Evolutionary conservation across 2,888 invertebrate species (phyloP), one percentile per base, ranked within the genome.

Genomic region (Rhingia rostrata): DNA sequence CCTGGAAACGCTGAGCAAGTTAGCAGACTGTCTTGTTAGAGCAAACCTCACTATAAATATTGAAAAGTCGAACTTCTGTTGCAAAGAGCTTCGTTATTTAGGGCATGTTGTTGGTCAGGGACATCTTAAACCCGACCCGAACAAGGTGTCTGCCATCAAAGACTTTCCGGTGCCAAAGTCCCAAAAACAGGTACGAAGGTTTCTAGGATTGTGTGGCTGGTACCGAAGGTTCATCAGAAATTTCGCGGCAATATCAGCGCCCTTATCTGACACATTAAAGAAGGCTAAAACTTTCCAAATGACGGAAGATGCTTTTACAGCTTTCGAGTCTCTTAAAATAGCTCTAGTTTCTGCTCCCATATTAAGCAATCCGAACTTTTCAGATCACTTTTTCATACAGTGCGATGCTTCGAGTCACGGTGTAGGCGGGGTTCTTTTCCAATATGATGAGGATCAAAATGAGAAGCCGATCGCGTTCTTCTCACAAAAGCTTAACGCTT

Each of bases 141-240:
- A 14, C 14, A 45, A 45, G 6, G 14, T 45, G 10, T 41, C 41
- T 3, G 4, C 41, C 41, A 41, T 41, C n/a, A 10, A 41, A 41
- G 10, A 41, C 41, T 45, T 45, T 14, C 45, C 45, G 6, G 45
- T 45, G 6, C 12, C 86, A 7, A 75, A 73, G 32, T 54, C 49
- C 0, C 22, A 58, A 3, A 45, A 78, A n/a, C 79, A 87, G 14
- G 82, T 87, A 0, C 41, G 87, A 0, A 67, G 86, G 7, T 86
- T 87, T 10, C n/a, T 86, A 0, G 86, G 87, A 0, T 80, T 86
- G 41, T 83, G 86, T 0, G 86, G 86, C 0, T 87, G 86, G 86
- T 87, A 86, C 35, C 35, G 84, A 0, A 49, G 87, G 0, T 87
- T 87, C 35, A 80, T 86, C 4, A 35, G 60, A n/a, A 54, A 86